phyloP scores from a whole-genome alignment of 2,113 vertebrate species.

The Acanthochromis polyacanthus region DNA sequence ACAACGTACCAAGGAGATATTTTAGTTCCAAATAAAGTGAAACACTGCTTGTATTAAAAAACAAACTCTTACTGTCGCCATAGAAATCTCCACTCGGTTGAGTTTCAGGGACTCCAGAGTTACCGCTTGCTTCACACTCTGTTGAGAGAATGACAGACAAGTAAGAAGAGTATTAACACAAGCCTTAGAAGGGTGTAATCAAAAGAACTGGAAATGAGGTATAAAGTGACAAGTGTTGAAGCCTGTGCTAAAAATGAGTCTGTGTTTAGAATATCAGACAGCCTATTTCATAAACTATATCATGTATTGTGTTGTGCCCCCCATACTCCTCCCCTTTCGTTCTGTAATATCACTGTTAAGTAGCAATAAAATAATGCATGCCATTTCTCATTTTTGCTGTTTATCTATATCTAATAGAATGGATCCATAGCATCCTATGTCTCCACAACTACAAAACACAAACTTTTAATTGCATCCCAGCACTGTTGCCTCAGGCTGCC shows the following conservation, averaged over 20 bases:
- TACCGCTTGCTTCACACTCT: slow-evolving; percentile 90
- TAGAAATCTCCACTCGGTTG: slow-evolving; percentile 95
- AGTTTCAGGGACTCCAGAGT: slow-evolving; percentile 88
- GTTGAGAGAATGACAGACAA: slow-evolving; percentile 70
- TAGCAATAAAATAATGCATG: slow-evolving; percentile 16
- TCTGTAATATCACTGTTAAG: slow-evolving; percentile 16
- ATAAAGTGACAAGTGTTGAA: not conserved
- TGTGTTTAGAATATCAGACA: not conserved
- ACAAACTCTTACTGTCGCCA: slow-evolving; percentile 92
- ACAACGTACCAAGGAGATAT: not conserved
- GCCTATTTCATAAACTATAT: slow-evolving; percentile 1
- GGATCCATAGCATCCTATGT: slow-evolving; percentile 8
- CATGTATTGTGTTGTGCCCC: slow-evolving; percentile 10
- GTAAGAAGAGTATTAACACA: slow-evolving; percentile 43
- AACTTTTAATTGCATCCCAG: slow-evolving; percentile 50
- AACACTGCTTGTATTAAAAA: not conserved
- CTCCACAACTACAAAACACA: slow-evolving; percentile 42
- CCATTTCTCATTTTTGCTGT: slow-evolving; percentile 25
- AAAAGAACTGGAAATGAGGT: slow-evolving; percentile 11
- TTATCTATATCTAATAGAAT: slow-evolving; percentile 25
- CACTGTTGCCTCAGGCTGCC: slow-evolving; percentile 56
- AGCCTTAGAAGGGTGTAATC: not conserved
- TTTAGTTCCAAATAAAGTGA: not conserved
- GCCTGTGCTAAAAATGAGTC: not conserved
- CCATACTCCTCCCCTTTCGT: too few species aligned